phyloP scores from a whole-genome alignment of 2,888 invertebrate genomes.

The Drosophila gaucha region DNA sequence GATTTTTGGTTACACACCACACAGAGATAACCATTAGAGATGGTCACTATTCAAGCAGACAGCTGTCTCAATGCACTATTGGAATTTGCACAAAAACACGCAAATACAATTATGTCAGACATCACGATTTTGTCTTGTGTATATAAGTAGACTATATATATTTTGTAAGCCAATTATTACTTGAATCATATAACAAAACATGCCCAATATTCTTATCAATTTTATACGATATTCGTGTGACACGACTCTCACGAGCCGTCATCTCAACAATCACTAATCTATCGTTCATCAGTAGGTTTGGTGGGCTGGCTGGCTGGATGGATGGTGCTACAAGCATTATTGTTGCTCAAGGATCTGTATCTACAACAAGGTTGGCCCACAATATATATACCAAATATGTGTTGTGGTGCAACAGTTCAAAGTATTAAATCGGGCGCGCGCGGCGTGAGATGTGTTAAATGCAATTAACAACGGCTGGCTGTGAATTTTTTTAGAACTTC shows the following conservation, averaged over 20 bases:
- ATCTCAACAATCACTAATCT: slow-evolving; percentile 36
- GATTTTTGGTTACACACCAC: slow-evolving; percentile 14
- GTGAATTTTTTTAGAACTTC: slow-evolving; percentile 30
- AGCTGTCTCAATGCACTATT: background rate
- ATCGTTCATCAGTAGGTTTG: slow-evolving; percentile 53
- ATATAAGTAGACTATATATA: background rate
- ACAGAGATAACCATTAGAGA: background rate
- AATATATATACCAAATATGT: slow-evolving; percentile 62
- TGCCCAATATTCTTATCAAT: background rate
- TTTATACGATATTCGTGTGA: slow-evolving; percentile 21
- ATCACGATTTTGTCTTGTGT: background rate
- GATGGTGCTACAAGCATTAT: slow-evolving; percentile 48
- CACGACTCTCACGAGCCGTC: slow-evolving; percentile 16
- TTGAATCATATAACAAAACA: no score
- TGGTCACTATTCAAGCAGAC: slow-evolving; percentile 10
- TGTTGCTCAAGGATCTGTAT: slow-evolving; percentile 62
- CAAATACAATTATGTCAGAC: background rate
- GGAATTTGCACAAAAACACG: background rate
- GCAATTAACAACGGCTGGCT: slow-evolving; percentile 47
- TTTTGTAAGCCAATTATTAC: no score
- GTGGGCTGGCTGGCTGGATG: slow-evolving; percentile 50
- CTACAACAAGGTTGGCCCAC: slow-evolving; percentile 63
- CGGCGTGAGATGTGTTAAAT: slow-evolving; percentile 54
- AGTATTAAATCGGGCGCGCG: slow-evolving; percentile 58
- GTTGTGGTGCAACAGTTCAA: slow-evolving; percentile 73